phyloP scores from a whole-genome alignment of 2,797 vertebrate species.

The Masticophis lateralis region DNA sequence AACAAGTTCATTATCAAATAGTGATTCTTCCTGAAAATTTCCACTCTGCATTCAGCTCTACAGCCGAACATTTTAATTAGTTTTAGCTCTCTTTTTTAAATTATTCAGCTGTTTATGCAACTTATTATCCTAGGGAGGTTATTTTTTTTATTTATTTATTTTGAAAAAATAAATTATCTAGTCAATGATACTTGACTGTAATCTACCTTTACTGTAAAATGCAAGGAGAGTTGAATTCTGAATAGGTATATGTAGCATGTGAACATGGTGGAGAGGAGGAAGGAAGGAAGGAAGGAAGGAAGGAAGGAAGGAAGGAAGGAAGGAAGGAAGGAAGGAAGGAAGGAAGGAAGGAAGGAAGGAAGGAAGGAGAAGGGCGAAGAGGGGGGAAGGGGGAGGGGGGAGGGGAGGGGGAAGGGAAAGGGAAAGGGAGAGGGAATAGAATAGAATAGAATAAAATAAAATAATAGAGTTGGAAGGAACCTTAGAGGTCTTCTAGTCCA shows the following conservation, averaged over 20 bases:
- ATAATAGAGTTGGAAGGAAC: too few relatives aligned
- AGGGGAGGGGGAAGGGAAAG: too few relatives aligned
- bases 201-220: not conserved
- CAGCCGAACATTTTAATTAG: not conserved
- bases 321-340: not conserved
- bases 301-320: not conserved
- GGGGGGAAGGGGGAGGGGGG: rapidly evolving
- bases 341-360: too few relatives aligned
- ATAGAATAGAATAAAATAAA: too few relatives aligned
- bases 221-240: not conserved
- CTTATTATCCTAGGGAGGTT: not conserved
- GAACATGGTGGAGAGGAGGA: not conserved
- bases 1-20: not conserved
- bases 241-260: not conserved
- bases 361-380: too few relatives aligned
- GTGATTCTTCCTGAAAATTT: not conserved
- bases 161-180: not conserved
- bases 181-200: not conserved
- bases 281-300: rapidly evolving
- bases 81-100: constrained; percentile 3
- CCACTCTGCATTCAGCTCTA: not conserved
- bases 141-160: not conserved
- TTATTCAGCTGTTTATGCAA: not conserved
- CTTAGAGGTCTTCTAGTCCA: too few relatives aligned
- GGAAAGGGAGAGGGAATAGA: too few relatives aligned